Evolutionary conservation across 1,140 invertebrate genomes (phyloP), one percentile per base, ranked within the genome.

Genomic region (Penaeus indicus): DNA sequence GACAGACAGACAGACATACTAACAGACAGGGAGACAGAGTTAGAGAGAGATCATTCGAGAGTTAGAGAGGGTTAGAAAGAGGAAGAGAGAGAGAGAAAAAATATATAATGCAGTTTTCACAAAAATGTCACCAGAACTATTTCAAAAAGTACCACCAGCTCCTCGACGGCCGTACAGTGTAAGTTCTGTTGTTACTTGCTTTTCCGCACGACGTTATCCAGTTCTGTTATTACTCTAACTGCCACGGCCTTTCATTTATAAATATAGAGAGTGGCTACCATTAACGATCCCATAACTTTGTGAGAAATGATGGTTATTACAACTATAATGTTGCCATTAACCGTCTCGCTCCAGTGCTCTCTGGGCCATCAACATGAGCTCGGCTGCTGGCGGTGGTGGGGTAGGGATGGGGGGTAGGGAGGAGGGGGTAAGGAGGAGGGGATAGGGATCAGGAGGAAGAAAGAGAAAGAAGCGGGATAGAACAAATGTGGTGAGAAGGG

Each of bases 221-320:
- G 85, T 80, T 69, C 38, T 86, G 85, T 86, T 86, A 86, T 86
- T 86, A 69, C 78, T 86, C 77, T 80, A 86, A 86, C 85, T 86
- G 85, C 78, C 79, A 62, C 79, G 85, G 77, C 79, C 85, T 79
- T 83, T 88, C 86, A 75, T 88, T 88, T 88, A 83, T 88, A 88
- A 88, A 88, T 83, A 88, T 83, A 88, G 80, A 88, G 86, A 69
- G 79, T 83, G 79, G 79, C 27, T 47, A 69, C 81, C 86, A 88
- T 88, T 88, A 88, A 83, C 86, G 86, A 83, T 69, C 27, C 79
- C 86, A 83, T 88, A 88, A 88, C 64, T 88, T 88, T 32, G 86
- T 88, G 86, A 83, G 86, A 83, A 88, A 88, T 82, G 80, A 88
- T 82, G 86, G 86, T 88, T 88, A 88, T 88, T 88, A 88, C 79